phyloP scores from a whole-genome alignment of 2,797 vertebrate species.

The Catharus ustulatus region DNA sequence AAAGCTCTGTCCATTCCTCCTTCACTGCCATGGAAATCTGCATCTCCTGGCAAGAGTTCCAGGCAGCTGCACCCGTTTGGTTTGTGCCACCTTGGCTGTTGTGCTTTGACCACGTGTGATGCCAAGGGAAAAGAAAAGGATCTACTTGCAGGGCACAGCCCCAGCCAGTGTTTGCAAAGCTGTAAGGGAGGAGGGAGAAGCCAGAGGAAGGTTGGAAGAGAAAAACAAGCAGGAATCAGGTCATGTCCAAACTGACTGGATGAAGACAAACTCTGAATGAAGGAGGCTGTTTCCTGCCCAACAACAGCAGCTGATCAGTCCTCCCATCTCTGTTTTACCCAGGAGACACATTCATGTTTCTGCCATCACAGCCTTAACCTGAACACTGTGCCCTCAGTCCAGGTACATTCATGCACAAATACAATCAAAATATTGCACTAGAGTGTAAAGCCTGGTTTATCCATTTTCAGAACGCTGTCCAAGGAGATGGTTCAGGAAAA shows the following conservation, averaged over 20 bases:
- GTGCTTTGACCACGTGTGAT: not conserved
- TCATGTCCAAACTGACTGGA: not conserved
- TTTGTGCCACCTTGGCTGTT: not conserved
- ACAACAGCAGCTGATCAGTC: not conserved
- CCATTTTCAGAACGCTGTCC: not conserved
- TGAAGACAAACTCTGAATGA: not conserved
- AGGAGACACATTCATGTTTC: accelerated
- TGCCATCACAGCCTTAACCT: not conserved
- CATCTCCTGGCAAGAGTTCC: not conserved
- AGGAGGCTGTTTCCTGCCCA: not conserved
- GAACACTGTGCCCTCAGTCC: not conserved
- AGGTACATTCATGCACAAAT: not conserved
- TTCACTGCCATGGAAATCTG: not conserved
- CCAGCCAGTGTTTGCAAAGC: not conserved
- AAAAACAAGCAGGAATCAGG: not conserved
- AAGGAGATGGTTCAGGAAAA: not conserved
- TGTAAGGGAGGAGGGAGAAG: not conserved
- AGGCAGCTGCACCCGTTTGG: accelerated
- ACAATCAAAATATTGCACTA: not conserved
- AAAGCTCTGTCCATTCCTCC: not conserved
- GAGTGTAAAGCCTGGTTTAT: not conserved
- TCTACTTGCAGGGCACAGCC: not conserved
- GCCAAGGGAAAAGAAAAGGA: not conserved
- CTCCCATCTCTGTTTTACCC: not conserved
- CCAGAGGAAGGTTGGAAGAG: not conserved